Evolutionary conservation across 2,888 invertebrate genomes (phyloP), one percentile per base, ranked within the genome.

Genomic region (Thereva unica): DNA sequence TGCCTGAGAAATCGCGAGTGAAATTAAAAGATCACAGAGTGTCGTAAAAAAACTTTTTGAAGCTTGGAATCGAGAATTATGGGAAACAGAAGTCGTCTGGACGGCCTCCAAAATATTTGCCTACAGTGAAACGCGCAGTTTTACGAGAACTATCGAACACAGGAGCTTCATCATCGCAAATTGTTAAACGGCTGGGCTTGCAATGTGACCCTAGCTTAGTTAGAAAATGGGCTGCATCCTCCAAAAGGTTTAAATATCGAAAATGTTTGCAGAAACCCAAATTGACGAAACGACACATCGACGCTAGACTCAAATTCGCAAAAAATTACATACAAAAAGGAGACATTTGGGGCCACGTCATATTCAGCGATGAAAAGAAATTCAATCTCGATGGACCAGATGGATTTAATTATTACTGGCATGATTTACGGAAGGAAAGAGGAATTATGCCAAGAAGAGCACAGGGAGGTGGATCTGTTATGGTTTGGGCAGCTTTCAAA

Each of bases 341-440:
- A 49, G 53, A 42, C 50, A 40, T 41, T 9, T 59, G 66, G 44
- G 38, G 9, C 6, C 45, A 40, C 3, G 45, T 67, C 8, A 53
- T 66, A 12, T 68, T 66, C 42, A 66, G 55, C 23, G 52, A 67
- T 34, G 54, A 52, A 41, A 69, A 65, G 12, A 66, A 66, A n/a
- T 63, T 68, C 40, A 68, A 68, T 64, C n/a, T 69, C 4, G 64
- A 68, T 64, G 66, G 64, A 42, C 49, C 68, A 6, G 67, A 65
- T 63, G 68, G 68, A 47, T 64, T 66, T 45, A 52, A 61, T 47
- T 64, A 70, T 45, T 70, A 68, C 54, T 67, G 56, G 57, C 68
- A 70, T 40, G 63, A 70, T 68, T 45, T 68, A 40, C 59, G 67
- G 8, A 61, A 64, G 34, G 66, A 67, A 45, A 34, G 37, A 47